Base-by-base conservation (phyloP, 2,797 vertebrate species). In the Mycteria americana region DNA sequence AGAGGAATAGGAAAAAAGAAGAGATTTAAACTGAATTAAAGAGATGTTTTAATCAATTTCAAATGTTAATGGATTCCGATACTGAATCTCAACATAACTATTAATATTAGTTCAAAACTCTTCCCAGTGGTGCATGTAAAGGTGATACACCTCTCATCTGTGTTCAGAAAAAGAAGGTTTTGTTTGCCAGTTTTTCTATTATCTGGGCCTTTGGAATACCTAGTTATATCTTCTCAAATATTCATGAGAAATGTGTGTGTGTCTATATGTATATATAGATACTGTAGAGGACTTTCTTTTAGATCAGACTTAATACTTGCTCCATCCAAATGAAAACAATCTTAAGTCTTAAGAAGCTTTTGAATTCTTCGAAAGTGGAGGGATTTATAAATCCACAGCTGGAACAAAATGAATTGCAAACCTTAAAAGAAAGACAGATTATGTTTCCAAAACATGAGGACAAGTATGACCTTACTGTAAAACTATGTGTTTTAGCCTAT, bases 381-480 rank as follows among this genome's bases (percentile, higher is more conserved):
- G 31, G 39, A 72, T 86, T 95, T 94, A 75, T 81, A 92, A 93
- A 90, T 59, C 67, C 72, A n/a, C 67, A 54, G 31, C 13, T 82
- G 64, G 60, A 95, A 89, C 30, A 70, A 59, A 92, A 85, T 35
- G 45, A 89, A 73, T 43, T 89, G 37, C 22, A 94, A 90, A 87
- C 10, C 24, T 88, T 89, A 62, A 88, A 94, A 94, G 90, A 88
- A 94, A 94, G 90, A 87, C 24, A 93, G 86, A 83, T 93, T 87
- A 74, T n/a, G 6, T 92, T 93, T 95, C 92, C 81, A 95, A 95
- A 96, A 73, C 70, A 91, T 27, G 28, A 94, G 48, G 30, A 85
- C 78, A 94, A 92, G 53, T 89, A 82, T 85, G 85, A 97, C 53
- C 77, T 94, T 95, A 74, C 41, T 85, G 83, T 91, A 89, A 93